A percentile compares a stretch with the other conserved stretches of the same genome.
phyloP scores from a whole-genome alignment of 2,888 invertebrate species.

The Hedya salicella region DNA sequence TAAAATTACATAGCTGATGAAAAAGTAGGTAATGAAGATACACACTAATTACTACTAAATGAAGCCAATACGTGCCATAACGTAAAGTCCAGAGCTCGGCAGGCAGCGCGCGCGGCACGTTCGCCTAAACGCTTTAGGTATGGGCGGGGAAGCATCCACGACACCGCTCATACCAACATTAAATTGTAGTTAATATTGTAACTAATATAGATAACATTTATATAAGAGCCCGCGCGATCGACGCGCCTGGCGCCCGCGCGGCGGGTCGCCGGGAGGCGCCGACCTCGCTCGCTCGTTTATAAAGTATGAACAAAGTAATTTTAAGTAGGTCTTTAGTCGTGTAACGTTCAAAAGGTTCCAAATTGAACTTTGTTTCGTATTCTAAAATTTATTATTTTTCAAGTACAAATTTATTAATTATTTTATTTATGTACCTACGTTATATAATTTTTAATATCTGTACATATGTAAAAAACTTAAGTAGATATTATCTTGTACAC shows the following conservation, averaged over 20 bases:
- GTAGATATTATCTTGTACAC: slow-evolving; percentile 66
- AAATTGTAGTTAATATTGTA: slow-evolving; percentile 82
- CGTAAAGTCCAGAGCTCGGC: slow-evolving; percentile 50
- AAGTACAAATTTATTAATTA: slow-evolving; percentile 81
- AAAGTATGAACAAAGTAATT: slow-evolving; percentile 78
- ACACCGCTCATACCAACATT: slow-evolving; percentile 84
- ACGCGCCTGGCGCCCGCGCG: not conserved
- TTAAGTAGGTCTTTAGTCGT: slow-evolving; percentile 77
- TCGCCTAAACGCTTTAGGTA: slow-evolving; percentile 84
- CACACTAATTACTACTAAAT: not conserved
- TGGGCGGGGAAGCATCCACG: slow-evolving; percentile 83
- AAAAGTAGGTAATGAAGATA: not conserved
- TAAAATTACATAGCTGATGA: not conserved
- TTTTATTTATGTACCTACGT: slow-evolving; percentile 75
- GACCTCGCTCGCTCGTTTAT: slow-evolving; percentile 58
- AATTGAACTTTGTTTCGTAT: slow-evolving; percentile 68
- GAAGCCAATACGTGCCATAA: slow-evolving; percentile 28
- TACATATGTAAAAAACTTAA: slow-evolving; percentile 84
- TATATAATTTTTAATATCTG: slow-evolving; percentile 74
- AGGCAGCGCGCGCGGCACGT: slow-evolving; percentile 72
- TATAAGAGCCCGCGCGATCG: slow-evolving; percentile 58
- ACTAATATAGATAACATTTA: slow-evolving; percentile 76
- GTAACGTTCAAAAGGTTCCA: slow-evolving; percentile 68
- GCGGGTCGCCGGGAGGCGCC: slow-evolving; percentile 52
- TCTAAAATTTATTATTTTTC: slow-evolving; percentile 70